Base-by-base conservation (phyloP, 2,888 invertebrate genomes). In the Vesta saturnalis region DNA sequence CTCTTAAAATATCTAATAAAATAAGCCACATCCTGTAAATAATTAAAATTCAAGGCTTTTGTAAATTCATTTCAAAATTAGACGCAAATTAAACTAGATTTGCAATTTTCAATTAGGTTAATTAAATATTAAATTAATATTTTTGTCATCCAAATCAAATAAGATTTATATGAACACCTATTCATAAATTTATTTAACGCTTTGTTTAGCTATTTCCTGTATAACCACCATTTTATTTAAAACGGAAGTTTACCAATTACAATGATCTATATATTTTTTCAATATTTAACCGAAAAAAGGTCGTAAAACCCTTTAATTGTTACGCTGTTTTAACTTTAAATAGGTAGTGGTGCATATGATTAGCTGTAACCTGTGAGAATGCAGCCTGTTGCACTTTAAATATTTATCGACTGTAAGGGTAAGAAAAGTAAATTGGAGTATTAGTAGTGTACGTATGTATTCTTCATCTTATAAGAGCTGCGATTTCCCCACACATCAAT, bases 401-500 rank as follows among this genome's bases (percentile, higher is more conserved):
- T 39, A 10, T 1, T n/a, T 6, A 39, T 39, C n/a, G 39, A 39
- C 39, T n/a, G 39, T 4, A 39, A 39, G 39, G 39, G 39, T 4
- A 39, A n/a, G 39, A 23, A 5, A 23, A 23, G 3, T 23, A 23
- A 3, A 8, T 23, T 5, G 8, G 23, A 8, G 23, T 23, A n/a
- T n/a, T 3, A n/a, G 39, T 39, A 39, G n/a, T 8, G 8, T 10
- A 39, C 8, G 39, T n/a, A n/a, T 39, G 8, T n/a, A 2, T n/a
- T 39, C 39, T n/a, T 39, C 39, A 39, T 39, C 39, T 39, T 39
- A n/a, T 56, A 57, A 19, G 58, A 62, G 30, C 57, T 30, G 54
- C 46, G 62, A 54, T 69, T 69, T 66, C 66, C 69, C 69, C 62
- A 75, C 76, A 76, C 77, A 73, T 78, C 76, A 77, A 76, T 78